Percentiles rank a stretch among this genome's conserved stretches.
phyloP scores from a whole-genome alignment of 2,888 invertebrate genomes.

The Trisateles emortualis region DNA sequence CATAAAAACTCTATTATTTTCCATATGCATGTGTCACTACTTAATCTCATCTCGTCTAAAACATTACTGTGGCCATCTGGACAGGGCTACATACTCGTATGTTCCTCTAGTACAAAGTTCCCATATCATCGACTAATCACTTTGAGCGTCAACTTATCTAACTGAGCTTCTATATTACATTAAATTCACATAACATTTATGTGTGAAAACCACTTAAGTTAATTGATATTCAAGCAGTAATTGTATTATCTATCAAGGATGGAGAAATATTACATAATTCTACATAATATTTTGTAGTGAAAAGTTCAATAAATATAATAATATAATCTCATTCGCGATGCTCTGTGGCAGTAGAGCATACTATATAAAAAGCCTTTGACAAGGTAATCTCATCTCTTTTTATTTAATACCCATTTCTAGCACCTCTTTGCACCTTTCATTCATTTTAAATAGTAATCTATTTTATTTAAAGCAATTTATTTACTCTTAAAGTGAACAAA shows the following conservation, averaged over 20 bases:
- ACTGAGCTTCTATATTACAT: not conserved
- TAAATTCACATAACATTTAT: not conserved
- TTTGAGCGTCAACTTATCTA: not conserved
- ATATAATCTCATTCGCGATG: not conserved
- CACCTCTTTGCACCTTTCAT: not conserved
- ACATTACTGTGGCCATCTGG: not conserved
- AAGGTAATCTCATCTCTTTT: not conserved
- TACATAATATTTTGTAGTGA: not conserved
- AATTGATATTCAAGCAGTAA: conserved; percentile 4
- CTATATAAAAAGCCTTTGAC: not conserved
- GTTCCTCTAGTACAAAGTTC: not conserved
- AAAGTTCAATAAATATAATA: not conserved
- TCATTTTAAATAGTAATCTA: conserved; percentile 10
- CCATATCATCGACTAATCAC: not conserved
- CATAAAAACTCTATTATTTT: too few species aligned
- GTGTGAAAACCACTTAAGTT: conserved; percentile 3
- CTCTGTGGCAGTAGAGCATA: not conserved
- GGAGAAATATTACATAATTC: not conserved
- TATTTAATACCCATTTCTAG: not conserved
- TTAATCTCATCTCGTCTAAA: too few species aligned
- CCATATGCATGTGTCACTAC: too few species aligned
- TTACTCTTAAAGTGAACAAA: conserved; percentile 12
- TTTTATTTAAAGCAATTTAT: not conserved
- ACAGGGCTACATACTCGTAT: not conserved
- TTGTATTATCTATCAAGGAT: not conserved